Evolutionary conservation across 1,140 invertebrate species (phyloP).

Genomic region (Dryas iulia): DNA sequence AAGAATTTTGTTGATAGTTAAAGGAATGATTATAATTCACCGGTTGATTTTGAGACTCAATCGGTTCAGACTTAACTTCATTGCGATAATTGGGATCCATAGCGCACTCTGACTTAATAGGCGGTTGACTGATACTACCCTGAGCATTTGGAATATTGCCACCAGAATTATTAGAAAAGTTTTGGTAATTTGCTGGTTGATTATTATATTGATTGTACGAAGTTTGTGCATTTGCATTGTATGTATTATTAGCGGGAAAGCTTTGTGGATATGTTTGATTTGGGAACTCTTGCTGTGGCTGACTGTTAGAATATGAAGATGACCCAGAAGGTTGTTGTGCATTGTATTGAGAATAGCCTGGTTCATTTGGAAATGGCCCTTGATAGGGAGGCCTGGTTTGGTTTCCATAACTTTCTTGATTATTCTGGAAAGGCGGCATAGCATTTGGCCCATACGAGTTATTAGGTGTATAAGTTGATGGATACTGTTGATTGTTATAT

Average conservation of each 20-base stretch:
- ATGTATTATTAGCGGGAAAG: conserved; percentile 46
- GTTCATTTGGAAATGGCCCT: conserved; percentile 50
- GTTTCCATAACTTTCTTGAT: conserved; percentile 54
- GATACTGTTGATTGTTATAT: conserved; percentile 59
- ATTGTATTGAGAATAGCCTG: conserved; percentile 62
- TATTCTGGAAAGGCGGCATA: conserved; percentile 40
- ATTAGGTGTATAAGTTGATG: conserved; percentile 49
- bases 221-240: conserved; percentile 45
- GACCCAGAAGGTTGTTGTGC: conserved; percentile 44
- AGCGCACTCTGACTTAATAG: conserved; percentile 45
- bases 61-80: conserved; percentile 52
- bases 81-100: conserved; percentile 41
- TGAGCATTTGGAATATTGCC: conserved; percentile 30
- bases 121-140: conserved; percentile 37
- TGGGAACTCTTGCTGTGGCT: conserved; percentile 33
- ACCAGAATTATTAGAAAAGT: conserved; percentile 51
- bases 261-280: conserved; percentile 42
- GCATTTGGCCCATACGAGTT: conserved; percentile 36
- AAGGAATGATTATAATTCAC: conserved; percentile 43
- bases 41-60: conserved; percentile 33
- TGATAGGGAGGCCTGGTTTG: conserved; percentile 54
- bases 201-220: conserved; percentile 64
- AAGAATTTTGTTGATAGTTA: conserved; percentile 50
- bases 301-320: conserved; percentile 46
- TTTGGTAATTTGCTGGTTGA: conserved; percentile 57